Evolutionary conservation across 2,888 invertebrate species (phyloP), one percentile per base, ranked within the genome.

Genomic region (Acleris sparsana): DNA sequence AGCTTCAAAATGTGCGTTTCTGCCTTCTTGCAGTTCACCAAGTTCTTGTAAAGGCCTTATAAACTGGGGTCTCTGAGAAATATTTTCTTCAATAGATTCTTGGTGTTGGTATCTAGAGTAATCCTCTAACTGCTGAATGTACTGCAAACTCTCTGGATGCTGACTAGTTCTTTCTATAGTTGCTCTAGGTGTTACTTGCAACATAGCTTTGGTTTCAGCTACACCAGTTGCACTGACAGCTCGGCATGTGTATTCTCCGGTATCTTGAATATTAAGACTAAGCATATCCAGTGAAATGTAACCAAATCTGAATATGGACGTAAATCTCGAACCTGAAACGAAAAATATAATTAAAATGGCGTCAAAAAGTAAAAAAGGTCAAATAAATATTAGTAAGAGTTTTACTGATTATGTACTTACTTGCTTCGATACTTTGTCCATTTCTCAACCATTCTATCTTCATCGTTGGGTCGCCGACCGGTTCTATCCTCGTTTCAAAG

Each of bases 401-500:
- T 17, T n/a, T 13, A 43, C 16, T 39, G 9, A 60, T 43, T 39
- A 16, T 51, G 60, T 73, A 89, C 97, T 94, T 92, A 98, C 98
- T 97, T 83, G 97, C 97, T 94, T 96, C 96, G 79, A 99, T 94
- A 82, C 97, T 96, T 92, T 95, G 95, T 79, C 98, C 98, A 89
- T 99, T 98, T 82, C 96, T 95, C 84, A 96, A 97, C 99, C 99
- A 99, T 92, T 99, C 98, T 77, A 99, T 97, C 81, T 96, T 96
- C 97, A 99, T 97, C 59, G 96, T 96, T 72, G 99, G 98, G 91
- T 99, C 99, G 74, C 98, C 98, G 81, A 98, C 97, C 75, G 99
- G 99, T 91, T 97, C 97, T 90, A 99, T 97, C 89, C 98, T 96
- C 84, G 98, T 99, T 93, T 99, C 99, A 94, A 99, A 98, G 93